phyloP scores from a whole-genome alignment of 2,888 invertebrate species.

The Caprella mutica region DNA sequence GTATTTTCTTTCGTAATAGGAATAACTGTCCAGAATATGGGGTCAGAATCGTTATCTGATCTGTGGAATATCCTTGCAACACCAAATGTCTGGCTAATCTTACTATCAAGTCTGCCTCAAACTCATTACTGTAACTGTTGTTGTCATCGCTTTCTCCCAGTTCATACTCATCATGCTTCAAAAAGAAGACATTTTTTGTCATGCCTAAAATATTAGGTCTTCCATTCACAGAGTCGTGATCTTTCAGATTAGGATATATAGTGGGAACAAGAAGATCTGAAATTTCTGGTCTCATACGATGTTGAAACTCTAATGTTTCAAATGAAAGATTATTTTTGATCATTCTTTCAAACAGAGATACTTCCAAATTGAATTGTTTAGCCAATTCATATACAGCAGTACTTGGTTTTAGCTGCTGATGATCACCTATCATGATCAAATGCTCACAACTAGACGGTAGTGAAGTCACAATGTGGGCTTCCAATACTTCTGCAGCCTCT shows the following conservation, averaged over 20 bases:
- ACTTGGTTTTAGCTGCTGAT: slow-evolving; percentile 65
- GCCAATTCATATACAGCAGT: slow-evolving; percentile 58
- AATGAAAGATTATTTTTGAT: slow-evolving; percentile 54
- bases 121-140: slow-evolving; percentile 51
- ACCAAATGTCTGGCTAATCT: slow-evolving; percentile 52
- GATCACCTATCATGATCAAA: slow-evolving; percentile 72
- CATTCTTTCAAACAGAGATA: slow-evolving; percentile 73
- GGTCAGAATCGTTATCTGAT: slow-evolving; percentile 60
- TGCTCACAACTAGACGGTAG: slow-evolving; percentile 62
- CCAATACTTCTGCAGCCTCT: slow-evolving; percentile 79
- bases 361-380: slow-evolving; percentile 54
- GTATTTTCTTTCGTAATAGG: slow-evolving; percentile 46
- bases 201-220: slow-evolving; percentile 53
- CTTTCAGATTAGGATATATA: slow-evolving; percentile 54
- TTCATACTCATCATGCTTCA: slow-evolving; percentile 52
- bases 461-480: slow-evolving; percentile 68
- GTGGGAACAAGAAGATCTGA: slow-evolving; percentile 49
- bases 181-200: slow-evolving; percentile 54
- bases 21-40: slow-evolving; percentile 59
- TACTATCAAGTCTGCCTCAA: slow-evolving; percentile 55
- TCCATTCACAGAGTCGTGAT: slow-evolving; percentile 49
- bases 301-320: slow-evolving; percentile 51
- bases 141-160: slow-evolving; percentile 36
- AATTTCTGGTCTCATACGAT: slow-evolving; percentile 62
- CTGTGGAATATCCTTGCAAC: slow-evolving; percentile 43